Conservation (phyloP, 2,888 invertebrate species). For the Netelia inedita region DNA sequence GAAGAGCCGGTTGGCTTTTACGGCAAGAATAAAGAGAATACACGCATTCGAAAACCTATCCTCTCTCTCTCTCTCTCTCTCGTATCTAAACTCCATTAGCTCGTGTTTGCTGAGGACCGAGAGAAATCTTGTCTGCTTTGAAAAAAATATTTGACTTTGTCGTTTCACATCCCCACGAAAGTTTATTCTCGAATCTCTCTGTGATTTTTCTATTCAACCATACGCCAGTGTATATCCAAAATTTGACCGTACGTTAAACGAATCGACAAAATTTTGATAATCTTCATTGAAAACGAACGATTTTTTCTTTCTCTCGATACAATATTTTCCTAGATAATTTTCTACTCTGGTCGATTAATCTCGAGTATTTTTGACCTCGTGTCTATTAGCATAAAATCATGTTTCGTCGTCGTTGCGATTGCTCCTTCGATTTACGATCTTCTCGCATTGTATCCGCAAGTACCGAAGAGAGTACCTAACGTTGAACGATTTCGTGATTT, state of each 20-base stretch:
- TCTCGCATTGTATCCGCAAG: not conserved
- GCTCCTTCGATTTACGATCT: conserved; percentile 2
- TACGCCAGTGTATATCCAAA: not conserved
- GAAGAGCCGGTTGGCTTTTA: not conserved
- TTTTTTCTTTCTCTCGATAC: not conserved
- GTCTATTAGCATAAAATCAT: conserved; percentile 35
- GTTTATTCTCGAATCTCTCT: not conserved
- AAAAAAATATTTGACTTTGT: conserved; percentile 53
- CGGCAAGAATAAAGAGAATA: not conserved
- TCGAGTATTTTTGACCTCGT: not conserved
- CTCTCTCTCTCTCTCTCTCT: conserved; percentile 37
- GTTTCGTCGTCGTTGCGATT: conserved; percentile 31
- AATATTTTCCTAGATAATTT: not conserved
- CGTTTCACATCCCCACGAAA: conserved; percentile 12
- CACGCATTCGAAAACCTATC: not conserved
- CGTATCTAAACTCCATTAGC: conserved; percentile 68
- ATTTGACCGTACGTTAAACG: not conserved
- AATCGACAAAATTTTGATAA: not conserved
- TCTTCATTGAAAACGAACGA: not conserved
- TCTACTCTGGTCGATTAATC: not conserved
- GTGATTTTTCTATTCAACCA: not conserved
- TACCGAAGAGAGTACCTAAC: not conserved
- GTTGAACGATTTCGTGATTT: conserved; percentile 39
- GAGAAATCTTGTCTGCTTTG: conserved; percentile 40
- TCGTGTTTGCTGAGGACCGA: conserved; percentile 71